Base-by-base conservation (phyloP, 2,888 invertebrate genomes). In the Conus canariensis region DNA sequence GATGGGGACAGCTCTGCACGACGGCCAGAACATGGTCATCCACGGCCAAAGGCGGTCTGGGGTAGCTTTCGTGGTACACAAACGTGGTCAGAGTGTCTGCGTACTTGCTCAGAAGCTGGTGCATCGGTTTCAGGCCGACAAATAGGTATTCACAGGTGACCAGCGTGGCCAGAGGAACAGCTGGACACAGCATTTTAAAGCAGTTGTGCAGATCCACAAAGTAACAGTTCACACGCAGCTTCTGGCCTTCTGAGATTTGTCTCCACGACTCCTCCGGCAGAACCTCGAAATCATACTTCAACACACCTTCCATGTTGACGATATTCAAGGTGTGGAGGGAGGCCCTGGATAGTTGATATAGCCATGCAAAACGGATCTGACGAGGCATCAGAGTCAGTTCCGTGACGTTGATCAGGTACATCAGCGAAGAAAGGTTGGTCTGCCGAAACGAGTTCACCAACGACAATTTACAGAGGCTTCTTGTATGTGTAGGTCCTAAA, bases 361-460 rank as follows among this genome's bases (percentile, higher is more conserved):
- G 86, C 70, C 93, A 90, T 30, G 93, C 92, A 85, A 92, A 93
- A 56, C 92, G 93, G 19, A 93, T 87, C 5, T 92, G 90, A n/a
- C 92, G 91, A 10, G 93, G 93, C 77, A 91, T 90, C 22, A 93
- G 89, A 0, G 93, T 90, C 16, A 93, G 90, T 56, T 93, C 92
- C 85, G 86, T 90, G 16, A 93, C 90, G 87, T 93, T 92, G 25
- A 93, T 92, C 67, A 93, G 88, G 74, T 93, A 93, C 93, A 93
- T 93, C 30, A 93, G 77, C 82, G 91, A 91, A 16, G 93, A 91
- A 45, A 93, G 90, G 74, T 92, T 92, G 85, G 90, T 91, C 0
- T 87, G 85, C 16, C 91, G 87, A 30, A 93, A 93, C 10, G 93
- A 93, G 83, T 93, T 93, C 14, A 92, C 91, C 45, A 93, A 88